Base-by-base conservation (phyloP, 2,888 invertebrate genomes). In the Barypeithes pellucidus region DNA sequence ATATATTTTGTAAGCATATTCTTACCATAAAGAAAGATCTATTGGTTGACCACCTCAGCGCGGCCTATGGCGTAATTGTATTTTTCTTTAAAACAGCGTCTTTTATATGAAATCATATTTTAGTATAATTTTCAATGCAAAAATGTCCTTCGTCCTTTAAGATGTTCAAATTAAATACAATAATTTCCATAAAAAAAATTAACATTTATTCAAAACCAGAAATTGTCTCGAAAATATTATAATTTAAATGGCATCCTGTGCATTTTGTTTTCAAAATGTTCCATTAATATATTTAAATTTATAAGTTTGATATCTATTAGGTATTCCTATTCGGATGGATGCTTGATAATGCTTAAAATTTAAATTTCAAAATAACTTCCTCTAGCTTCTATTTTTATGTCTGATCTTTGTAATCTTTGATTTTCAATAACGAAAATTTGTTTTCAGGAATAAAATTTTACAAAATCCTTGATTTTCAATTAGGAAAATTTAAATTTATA, bases 281-380 rank as follows among this genome's bases (percentile, higher is more conserved):
- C 29, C 2, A 52, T 29, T 52, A 52, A 52, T 52, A 29, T 52
- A 52, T 52, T 52, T 52, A 52, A 52, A 52, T 52, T 52, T 52
- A 52, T 52, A 18, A 45, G 9, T 20, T 47, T 7, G 9, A 18
- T 16, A 45, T 14, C 8, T 59, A 60, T 67, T 59, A n/a, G n/a
- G n/a, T n/a, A 60, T 67, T 67, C 22, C 60, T 67, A 67, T 63
- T 70, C 45, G 33, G 70, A 52, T 57, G 41, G 70, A 52, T 59
- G 29, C n/a, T 39, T 57, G 36, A 65, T 63, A 63, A 69, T 47
- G 20, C 39, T 47, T 33, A 0, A 16, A 63, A 70, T 70, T 70
- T 70, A 43, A 70, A 70, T 65, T 70, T 70, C 24, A 70, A 70
- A 67, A 22, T 39, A 57, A 29, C 29, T 29, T 29, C 7, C 5